Conservation (phyloP, 2,113 vertebrate genomes). For the Cervus canadensis region DNA sequence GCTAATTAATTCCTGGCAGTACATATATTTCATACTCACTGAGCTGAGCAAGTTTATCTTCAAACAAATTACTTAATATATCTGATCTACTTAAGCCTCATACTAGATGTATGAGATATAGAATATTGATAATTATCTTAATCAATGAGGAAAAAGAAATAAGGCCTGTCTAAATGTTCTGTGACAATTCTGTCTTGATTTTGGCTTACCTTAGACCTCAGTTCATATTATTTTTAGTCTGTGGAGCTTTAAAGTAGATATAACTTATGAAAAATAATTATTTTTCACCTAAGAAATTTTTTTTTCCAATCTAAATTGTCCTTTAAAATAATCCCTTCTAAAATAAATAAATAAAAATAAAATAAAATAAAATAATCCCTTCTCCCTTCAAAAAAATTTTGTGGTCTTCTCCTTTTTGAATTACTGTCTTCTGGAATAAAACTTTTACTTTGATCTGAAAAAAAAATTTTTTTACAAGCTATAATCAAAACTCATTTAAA, state of each 20-base stretch:
- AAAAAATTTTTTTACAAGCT: neutral
- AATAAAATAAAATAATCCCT: neutral
- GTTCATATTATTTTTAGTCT: neutral
- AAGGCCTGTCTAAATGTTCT: neutral
- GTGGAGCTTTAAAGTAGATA: neutral
- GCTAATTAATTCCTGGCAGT: conserved; percentile 51
- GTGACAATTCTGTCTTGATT: neutral
- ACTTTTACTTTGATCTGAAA: neutral
- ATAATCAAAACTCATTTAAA: neutral
- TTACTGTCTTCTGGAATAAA: neutral
- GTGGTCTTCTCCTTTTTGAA: neutral
- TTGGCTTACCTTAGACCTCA: neutral
- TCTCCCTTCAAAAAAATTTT: neutral
- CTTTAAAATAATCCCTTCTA: neutral
- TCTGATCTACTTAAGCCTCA: conserved; percentile 22
- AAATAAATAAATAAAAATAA: too few species aligned
- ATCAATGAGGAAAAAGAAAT: conserved; percentile 16
- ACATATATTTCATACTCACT: conserved; percentile 27
- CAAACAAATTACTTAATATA: conserved; percentile 53
- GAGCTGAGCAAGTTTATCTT: conserved; percentile 39
- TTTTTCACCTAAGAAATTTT: neutral
- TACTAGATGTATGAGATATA: neutral
- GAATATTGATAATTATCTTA: conserved; percentile 48
- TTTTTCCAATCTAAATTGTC: neutral
- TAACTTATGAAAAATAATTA: neutral